phyloP scores from a whole-genome alignment of 2,113 vertebrate species.

The Neodon shergylaensis region DNA sequence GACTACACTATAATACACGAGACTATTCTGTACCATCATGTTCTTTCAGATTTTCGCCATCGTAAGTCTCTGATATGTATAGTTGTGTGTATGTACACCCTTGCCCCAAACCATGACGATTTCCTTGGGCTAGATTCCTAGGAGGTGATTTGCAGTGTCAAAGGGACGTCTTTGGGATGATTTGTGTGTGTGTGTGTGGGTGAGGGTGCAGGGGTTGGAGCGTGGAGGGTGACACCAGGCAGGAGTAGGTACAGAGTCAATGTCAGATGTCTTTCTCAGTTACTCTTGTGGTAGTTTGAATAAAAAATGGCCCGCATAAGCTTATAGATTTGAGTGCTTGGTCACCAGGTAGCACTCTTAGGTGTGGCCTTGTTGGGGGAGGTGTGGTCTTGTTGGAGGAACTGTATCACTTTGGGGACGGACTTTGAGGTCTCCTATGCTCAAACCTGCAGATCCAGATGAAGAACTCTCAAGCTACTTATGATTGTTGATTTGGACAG shows the following conservation, averaged over 20 bases:
- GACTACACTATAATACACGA: background rate
- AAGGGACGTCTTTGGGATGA: background rate
- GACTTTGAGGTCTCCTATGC: background rate
- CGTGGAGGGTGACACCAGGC: too few species aligned
- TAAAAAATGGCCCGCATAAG: background rate
- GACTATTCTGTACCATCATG: background rate
- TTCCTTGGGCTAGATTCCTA: background rate
- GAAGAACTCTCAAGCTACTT: background rate
- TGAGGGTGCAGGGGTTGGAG: too few species aligned
- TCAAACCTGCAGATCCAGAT: background rate
- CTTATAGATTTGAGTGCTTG: background rate
- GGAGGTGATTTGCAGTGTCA: background rate
- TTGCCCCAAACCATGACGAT: background rate
- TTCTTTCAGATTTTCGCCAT: background rate
- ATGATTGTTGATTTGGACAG: background rate
- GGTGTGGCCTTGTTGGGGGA: too few species aligned
- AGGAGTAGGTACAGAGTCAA: background rate
- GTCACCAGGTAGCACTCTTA: too few species aligned
- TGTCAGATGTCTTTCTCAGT: background rate
- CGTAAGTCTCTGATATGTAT: background rate
- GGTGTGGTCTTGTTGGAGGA: too few species aligned
- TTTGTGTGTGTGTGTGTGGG: too few species aligned
- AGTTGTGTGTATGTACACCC: background rate
- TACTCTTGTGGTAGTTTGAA: background rate
- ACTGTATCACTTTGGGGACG: too few species aligned